phyloP scores from a whole-genome alignment of 2,888 invertebrate species.

The Protonemura montana region DNA sequence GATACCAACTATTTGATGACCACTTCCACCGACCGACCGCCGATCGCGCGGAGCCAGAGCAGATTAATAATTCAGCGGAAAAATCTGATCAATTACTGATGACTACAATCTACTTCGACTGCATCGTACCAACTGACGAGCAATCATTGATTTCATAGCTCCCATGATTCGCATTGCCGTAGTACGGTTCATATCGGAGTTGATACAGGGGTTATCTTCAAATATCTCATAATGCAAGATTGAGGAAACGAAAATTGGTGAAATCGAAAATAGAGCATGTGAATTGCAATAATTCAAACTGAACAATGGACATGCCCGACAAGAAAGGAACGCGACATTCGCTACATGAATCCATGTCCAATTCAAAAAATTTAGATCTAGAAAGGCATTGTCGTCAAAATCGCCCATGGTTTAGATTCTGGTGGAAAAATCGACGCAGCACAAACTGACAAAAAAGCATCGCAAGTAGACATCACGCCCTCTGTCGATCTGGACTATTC shows the following conservation, averaged over 20 bases:
- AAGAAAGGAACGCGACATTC: too few relatives aligned
- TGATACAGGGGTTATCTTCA: neutral
- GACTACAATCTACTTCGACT: neutral
- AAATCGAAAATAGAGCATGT: too few relatives aligned
- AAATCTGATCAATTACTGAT: slow-evolving; percentile 34
- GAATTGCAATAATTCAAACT: too few relatives aligned
- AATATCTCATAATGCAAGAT: too few relatives aligned
- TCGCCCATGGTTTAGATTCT: too few relatives aligned
- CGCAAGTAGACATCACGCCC: neutral
- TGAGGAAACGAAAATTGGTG: too few relatives aligned
- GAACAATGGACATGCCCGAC: too few relatives aligned
- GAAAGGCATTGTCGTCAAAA: too few relatives aligned
- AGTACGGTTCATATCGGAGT: neutral
- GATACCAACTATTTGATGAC: slow-evolving; percentile 26
- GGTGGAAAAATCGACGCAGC: too few relatives aligned
- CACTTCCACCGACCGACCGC: neutral
- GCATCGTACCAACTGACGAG: neutral
- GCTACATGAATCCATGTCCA: too few relatives aligned
- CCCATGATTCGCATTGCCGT: neutral
- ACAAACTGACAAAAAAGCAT: neutral
- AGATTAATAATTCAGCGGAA: slow-evolving; percentile 15
- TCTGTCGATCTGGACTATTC: neutral
- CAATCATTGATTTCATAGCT: neutral
- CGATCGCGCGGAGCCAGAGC: neutral
- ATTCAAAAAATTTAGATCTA: too few relatives aligned